Conservation (phyloP, 2,888 invertebrate genomes). For the Drosophila bunnanda region DNA sequence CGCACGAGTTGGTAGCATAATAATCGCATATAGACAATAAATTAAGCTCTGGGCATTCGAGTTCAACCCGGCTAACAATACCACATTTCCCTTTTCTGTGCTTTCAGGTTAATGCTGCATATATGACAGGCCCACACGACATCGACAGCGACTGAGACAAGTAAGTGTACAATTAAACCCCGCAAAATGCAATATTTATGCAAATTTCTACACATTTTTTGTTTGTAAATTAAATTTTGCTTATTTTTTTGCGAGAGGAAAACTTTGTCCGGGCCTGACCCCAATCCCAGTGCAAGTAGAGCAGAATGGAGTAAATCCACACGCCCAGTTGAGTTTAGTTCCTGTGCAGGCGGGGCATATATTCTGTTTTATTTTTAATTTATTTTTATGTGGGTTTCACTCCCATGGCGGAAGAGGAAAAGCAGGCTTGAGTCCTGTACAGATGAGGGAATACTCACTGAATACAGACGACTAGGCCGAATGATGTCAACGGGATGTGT, state of each 20-base stretch:
- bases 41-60: conserved; percentile 14
- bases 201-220: conserved; percentile 58
- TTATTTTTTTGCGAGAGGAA: conserved; percentile 11
- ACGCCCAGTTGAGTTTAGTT: conserved; percentile 30
- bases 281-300: conserved; percentile 52
- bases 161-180: conserved; percentile 51
- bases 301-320: conserved; percentile 42
- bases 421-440: not conserved
- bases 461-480: conserved; percentile 1
- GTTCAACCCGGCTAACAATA: conserved; percentile 40
- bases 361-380: conserved; percentile 36
- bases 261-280: conserved; percentile 57
- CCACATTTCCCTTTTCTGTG: conserved; percentile 10
- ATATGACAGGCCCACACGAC: conserved; percentile 65
- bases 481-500: conserved; percentile 55
- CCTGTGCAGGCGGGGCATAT: conserved; percentile 60
- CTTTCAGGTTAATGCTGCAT: conserved; percentile 73
- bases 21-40: conserved; percentile 27
- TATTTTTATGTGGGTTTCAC: conserved; percentile 48
- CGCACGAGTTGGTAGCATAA: conserved; percentile 33
- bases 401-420: not conserved
- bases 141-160: conserved; percentile 61
- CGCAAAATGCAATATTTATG: conserved; percentile 61
- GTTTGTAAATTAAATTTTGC: conserved; percentile 59
- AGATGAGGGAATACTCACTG: not conserved